Conservation (phyloP, 2,888 invertebrate genomes). For the Gastrophysa polygoni region DNA sequence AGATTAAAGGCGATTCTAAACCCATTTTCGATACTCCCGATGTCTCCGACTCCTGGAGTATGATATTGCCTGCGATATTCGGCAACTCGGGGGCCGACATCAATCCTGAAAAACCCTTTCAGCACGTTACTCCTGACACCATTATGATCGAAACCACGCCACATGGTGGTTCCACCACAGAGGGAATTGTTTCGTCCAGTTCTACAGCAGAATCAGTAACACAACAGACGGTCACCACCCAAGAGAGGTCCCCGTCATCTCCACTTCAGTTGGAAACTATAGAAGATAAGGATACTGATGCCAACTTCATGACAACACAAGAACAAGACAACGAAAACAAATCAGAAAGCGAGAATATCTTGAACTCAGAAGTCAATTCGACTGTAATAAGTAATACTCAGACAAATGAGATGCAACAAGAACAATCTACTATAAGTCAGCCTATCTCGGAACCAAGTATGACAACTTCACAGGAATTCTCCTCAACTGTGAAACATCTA, state of each 20-base stretch:
- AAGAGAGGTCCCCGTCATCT: not conserved
- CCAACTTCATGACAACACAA: not conserved
- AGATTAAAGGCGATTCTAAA: slow-evolving; percentile 55
- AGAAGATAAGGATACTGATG: not conserved
- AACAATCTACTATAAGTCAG: not conserved
- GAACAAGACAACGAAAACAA: not conserved
- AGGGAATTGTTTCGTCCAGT: not conserved
- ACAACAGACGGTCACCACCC: not conserved
- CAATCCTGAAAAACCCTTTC: slow-evolving; percentile 48
- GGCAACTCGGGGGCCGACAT: slow-evolving; percentile 61
- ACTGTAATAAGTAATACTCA: not conserved
- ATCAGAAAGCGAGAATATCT: not conserved
- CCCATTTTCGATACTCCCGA: slow-evolving; percentile 73
- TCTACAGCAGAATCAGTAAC: slow-evolving; percentile 1
- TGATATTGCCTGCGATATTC: slow-evolving; percentile 80
- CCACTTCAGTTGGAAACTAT: not conserved
- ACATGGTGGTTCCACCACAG: slow-evolving; percentile 10
- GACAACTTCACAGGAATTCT: not conserved
- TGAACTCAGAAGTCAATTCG: not conserved
- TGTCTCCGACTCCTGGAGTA: slow-evolving; percentile 79
- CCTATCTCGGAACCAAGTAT: not conserved
- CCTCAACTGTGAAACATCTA: not conserved
- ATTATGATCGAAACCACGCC: slow-evolving; percentile 49
- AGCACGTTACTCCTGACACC: slow-evolving; percentile 51
- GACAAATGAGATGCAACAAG: not conserved